A percentile compares a stretch with the other conserved stretches of the same genome.
Conservation (phyloP, 2,888 invertebrate genomes). For the Drosophila quinaria region DNA sequence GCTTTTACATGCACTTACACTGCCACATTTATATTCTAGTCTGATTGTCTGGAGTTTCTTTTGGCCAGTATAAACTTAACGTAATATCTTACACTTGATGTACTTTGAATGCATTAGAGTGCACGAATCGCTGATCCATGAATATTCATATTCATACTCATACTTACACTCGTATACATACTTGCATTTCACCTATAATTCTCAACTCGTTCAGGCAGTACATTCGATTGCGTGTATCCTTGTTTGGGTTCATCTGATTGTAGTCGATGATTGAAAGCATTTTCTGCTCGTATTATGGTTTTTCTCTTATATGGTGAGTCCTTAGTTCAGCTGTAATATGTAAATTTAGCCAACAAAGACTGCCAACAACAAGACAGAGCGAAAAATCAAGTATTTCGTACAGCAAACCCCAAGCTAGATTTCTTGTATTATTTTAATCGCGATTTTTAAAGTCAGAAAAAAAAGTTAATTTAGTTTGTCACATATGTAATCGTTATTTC, state of each 20-base stretch:
- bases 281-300: not conserved
- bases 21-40: not conserved
- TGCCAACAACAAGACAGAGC: not conserved
- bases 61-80: not conserved
- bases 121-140: conserved; percentile 20
- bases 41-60: not conserved
- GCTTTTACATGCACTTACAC: not conserved
- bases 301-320: not conserved
- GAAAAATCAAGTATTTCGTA: not conserved
- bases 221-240: conserved; percentile 4
- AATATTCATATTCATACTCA: not conserved
- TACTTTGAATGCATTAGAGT: conserved; percentile 8
- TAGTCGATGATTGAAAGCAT: conserved; percentile 12
- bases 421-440: not conserved
- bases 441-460: no score
- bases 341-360: not conserved
- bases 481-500: no score
- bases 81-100: conserved; percentile 7
- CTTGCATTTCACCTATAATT: conserved; percentile 10
- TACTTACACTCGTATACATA: not conserved
- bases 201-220: not conserved
- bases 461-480: no score
- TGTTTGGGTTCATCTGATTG: conserved; percentile 9
- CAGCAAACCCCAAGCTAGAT: not conserved
- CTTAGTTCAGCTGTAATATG: not conserved